phyloP scores from a whole-genome alignment of 23 tunicate species.

The Aplidium turbinatum region DNA sequence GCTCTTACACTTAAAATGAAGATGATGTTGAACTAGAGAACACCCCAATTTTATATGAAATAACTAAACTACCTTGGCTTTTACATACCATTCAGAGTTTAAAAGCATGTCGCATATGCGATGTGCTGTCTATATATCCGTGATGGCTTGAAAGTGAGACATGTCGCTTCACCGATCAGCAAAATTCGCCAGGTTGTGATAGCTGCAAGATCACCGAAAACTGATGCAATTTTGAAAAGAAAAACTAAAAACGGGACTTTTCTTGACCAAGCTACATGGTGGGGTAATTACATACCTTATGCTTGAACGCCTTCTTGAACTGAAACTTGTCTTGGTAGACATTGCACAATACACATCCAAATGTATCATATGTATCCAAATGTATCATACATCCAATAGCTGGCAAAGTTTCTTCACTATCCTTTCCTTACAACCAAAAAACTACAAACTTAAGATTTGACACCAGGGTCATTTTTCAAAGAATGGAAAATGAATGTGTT shows the following conservation, averaged over 20 bases:
- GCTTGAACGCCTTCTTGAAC: conserved; percentile 43
- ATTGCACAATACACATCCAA: conserved; percentile 36
- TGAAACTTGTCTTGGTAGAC: conserved; percentile 31
- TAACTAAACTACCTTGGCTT: too few species aligned
- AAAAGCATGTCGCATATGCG: conserved; percentile 32
- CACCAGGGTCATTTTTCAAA: conserved; percentile 44
- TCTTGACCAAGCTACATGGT: conserved; percentile 32
- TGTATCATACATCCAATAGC: conserved; percentile 14
- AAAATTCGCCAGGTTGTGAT: conserved; percentile 43
- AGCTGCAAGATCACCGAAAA: conserved; percentile 40
- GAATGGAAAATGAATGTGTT: conserved; percentile 44
- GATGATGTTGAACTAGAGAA: too few species aligned
- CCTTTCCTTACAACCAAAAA: conserved; percentile 30
- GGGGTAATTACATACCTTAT: conserved; percentile 39
- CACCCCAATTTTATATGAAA: too few species aligned
- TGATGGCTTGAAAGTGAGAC: conserved; percentile 34
- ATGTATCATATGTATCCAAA: conserved; percentile 18
- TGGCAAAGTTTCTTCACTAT: conserved; percentile 18
- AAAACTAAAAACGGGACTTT: conserved; percentile 19
- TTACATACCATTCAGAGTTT: too few species aligned
- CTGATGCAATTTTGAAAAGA: conserved; percentile 31
- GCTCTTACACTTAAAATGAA: too few species aligned
- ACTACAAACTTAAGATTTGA: conserved; percentile 27
- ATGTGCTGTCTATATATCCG: conserved; percentile 40
- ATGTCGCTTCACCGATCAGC: conserved; percentile 27